These are phyloP conservation scores for Myiotriccus ornatus DNA, from an alignment of 2,797 vertebrate genomes.

Conservation along the genomic window DNA sequence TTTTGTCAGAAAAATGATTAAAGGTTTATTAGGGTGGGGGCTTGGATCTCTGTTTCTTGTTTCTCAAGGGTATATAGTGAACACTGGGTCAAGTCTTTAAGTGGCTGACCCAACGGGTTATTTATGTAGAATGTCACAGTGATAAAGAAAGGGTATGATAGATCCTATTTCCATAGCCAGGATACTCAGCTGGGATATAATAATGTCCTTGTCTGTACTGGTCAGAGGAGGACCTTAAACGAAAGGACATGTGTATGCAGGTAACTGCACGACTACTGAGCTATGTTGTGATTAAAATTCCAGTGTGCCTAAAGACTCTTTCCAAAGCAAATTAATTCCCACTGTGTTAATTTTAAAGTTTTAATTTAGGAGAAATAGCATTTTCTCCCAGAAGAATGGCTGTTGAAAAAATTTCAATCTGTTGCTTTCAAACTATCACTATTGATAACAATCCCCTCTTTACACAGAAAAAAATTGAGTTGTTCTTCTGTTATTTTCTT, in stretches of 20 bases:
- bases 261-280: neutral
- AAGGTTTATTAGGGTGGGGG: neutral
- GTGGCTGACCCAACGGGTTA: neutral
- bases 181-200: neutral
- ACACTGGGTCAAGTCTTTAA: neutral
- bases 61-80: neutral
- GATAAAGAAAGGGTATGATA: neutral
- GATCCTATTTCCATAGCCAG: neutral
- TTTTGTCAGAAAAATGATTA: neutral
- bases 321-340: neutral
- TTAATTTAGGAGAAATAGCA: neutral
- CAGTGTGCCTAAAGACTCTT: neutral
- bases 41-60: neutral
- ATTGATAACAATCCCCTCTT: neutral
- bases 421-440: neutral
- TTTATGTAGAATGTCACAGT: neutral
- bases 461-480: fast-evolving
- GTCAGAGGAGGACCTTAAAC: neutral
- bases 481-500: neutral
- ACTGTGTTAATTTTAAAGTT: neutral
- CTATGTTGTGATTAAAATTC: neutral
- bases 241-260: neutral
- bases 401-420: neutral
- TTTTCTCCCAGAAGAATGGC: neutral
- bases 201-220: neutral